Base-by-base conservation (phyloP, 53 echinoderm and acorn worm genomes). In the Temnopleurus reevesii region DNA sequence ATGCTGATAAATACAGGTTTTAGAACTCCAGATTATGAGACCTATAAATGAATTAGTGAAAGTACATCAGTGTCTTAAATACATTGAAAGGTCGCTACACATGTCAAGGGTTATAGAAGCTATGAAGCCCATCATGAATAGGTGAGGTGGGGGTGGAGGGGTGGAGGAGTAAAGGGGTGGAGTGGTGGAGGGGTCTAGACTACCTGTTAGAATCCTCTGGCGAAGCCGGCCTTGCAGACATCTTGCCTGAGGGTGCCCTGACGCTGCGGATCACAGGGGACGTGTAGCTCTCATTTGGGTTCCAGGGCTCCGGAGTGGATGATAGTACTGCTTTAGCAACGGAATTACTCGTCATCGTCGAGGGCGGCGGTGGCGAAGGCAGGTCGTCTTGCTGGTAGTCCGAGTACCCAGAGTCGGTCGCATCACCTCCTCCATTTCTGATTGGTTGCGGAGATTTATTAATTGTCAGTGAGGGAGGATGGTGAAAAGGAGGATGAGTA, bases 201-300 rank as follows among this genome's bases (percentile, higher is more conserved):
- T 85, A 85, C 85, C 85, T 85, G 85, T 85, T 59, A 43, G 59
- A 59, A 26, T 60, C 49, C 43, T 38, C 60, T 24, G 85, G 85
- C 24, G 85, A 85, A 1, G 85, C 41, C 38, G 85, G 6, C 23
- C 85, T 38, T n/a, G 45, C 59, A 5, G 58, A 83, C 6, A 60
- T 45, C 43, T 85, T 85, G 21, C 59, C 85, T 27, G 26, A 23
- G 21, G 85, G 85, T 3, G 85, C 85, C 60, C 85, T 38, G 0
- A 85, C 85, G 12, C 85, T 85, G 59, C 85, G 85, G 21, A 85
- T 85, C 26, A 60, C 60, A 4, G 85, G 85, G 4, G 85, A 25
- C 12, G 59, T 85, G 44, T 59, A 59, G 12, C 59, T 44, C 61
- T 85, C 85, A 13, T 24, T 85, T 2, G 85, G 85, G 18, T 85